Base-by-base conservation (phyloP, 1,140 invertebrate genomes). In the Pseudomyrmex gracilis region DNA sequence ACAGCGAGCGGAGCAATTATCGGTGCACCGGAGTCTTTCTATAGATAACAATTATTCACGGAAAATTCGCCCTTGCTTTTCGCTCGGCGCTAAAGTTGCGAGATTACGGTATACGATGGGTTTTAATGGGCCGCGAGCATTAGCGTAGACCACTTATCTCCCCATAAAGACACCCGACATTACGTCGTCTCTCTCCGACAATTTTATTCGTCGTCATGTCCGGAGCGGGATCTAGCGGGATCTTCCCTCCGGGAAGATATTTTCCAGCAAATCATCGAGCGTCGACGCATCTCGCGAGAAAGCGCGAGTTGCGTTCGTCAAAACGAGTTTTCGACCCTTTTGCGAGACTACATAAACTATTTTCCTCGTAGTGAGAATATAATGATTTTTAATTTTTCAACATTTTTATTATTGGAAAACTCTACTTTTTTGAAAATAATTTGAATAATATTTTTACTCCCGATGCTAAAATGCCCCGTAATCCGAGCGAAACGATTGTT, bases 91-190 rank as follows among this genome's bases (percentile, higher is more conserved):
- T 82, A 78, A 85, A 63, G 68, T 49, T 17, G 5, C 12, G 57
- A 88, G 77, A 85, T 83, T 89, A 78, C 68, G 20, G 85, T 68
- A 85, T 10, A 74, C 22, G 61, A 55, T 45, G 68, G 43, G 71
- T 83, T 84, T 89, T 89, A 89, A 89, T 88, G 87, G 68, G 60
- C 70, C 22, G 68, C 73, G 77, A 74, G 73, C 84, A 89, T 89
- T 88, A 88, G 60, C 87, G 64, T 58, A 20, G 57, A 61, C 64
- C 87, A 86, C 80, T 89, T 89, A 82, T 77, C 80, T 80, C 47
- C 70, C 74, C 64, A 60, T 86, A 85, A 87, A 89, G 71, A 89
- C 84, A 84, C 45, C 64, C 68, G 78, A 80, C 74, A 66, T 86
- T 84, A 83, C 70, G 57, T 76, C 73, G 49, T 82, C 22, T 3